These are phyloP conservation scores for Gymnothorax reevesii DNA, from an alignment of 2,797 vertebrate genomes.

Conservation along the genomic window DNA sequence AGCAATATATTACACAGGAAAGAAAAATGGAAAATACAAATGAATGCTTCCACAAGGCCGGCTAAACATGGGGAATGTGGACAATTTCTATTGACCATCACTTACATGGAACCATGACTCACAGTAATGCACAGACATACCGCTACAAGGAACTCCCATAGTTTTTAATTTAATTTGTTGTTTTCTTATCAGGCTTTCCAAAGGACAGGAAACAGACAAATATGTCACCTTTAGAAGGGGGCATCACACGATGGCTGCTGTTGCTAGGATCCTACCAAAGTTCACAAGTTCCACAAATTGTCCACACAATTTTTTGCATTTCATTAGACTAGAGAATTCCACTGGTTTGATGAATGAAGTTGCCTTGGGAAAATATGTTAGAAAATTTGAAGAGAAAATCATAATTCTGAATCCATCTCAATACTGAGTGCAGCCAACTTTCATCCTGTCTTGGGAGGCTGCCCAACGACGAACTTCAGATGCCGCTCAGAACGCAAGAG, in stretches of 20 bases:
- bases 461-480: background rate
- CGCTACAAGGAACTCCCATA: background rate
- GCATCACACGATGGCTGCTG: background rate
- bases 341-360: no score
- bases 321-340: no score
- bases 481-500: constrained; percentile 21
- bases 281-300: no score
- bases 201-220: background rate
- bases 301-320: no score
- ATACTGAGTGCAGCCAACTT: no score
- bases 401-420: no score
- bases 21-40: constrained; percentile 30
- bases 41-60: constrained; percentile 23
- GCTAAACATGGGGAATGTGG: constrained; percentile 11
- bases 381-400: no score
- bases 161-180: background rate
- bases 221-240: constrained; percentile 5
- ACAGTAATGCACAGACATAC: background rate
- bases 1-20: constrained; percentile 40
- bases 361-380: no score
- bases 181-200: constrained; percentile 22
- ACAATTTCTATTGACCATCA: background rate
- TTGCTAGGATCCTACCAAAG: no score
- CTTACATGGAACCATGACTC: background rate
- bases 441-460: no score